phyloP scores from a whole-genome alignment of 1,140 invertebrate species.

The Coenobita brevimanus region DNA sequence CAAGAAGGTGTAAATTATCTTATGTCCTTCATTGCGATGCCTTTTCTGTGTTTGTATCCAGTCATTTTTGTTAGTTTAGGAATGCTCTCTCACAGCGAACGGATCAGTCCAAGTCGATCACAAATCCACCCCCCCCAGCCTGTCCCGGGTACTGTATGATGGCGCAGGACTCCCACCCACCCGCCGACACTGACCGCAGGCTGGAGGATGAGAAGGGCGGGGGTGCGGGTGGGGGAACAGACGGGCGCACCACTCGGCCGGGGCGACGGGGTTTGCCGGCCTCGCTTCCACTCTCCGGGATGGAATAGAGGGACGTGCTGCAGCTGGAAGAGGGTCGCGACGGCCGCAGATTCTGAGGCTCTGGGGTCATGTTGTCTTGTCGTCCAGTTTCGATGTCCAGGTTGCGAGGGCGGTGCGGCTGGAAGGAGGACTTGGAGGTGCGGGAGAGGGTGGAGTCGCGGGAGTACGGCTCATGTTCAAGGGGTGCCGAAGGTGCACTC shows the following conservation, averaged over 20 bases:
- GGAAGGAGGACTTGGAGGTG: slow-evolving; percentile 51
- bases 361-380: background rate
- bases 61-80: no score
- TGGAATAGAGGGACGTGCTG: slow-evolving; percentile 36
- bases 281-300: slow-evolving; percentile 12
- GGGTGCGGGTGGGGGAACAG: background rate
- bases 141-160: slow-evolving; percentile 45
- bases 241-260: background rate
- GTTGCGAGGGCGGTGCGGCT: slow-evolving; percentile 23
- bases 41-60: no score
- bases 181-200: slow-evolving; percentile 10
- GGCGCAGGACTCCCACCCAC: slow-evolving; percentile 51
- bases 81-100: no score
- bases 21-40: no score
- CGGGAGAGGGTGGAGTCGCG: background rate
- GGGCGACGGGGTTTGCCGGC: background rate
- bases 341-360: background rate
- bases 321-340: slow-evolving; percentile 27
- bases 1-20: no score
- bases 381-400: background rate
- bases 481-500: background rate
- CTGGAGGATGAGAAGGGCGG: background rate
- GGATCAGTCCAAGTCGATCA: slow-evolving; percentile 40
- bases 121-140: slow-evolving; percentile 38
- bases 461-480: no score